Conservation (phyloP, 2,888 invertebrate species). For the Philereme vetulata region DNA sequence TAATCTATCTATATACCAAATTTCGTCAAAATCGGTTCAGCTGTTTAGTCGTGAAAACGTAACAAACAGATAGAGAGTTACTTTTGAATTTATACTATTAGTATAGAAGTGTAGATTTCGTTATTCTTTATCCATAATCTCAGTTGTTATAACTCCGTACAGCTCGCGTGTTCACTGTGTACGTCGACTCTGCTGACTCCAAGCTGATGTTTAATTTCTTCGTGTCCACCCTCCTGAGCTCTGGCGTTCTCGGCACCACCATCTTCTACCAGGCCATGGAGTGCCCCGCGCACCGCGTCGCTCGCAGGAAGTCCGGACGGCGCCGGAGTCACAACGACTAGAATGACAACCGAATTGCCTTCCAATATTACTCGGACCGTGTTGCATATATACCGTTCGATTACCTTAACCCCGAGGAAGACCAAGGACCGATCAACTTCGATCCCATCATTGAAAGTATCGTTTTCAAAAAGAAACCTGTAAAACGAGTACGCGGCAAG, state of each 20-base stretch:
- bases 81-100: too few relatives aligned
- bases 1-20: too few relatives aligned
- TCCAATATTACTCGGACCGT: slow-evolving; percentile 44
- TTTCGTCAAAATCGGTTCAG: too few relatives aligned
- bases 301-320: slow-evolving; percentile 29
- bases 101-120: too few relatives aligned
- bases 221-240: slow-evolving; percentile 88
- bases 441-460: slow-evolving; percentile 12
- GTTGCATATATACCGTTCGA: slow-evolving; percentile 37
- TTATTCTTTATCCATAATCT: not conserved
- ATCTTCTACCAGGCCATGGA: slow-evolving; percentile 81
- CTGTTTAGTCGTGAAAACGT: too few relatives aligned
- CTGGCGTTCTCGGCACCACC: slow-evolving; percentile 88
- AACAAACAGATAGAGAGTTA: too few relatives aligned
- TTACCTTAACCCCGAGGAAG: slow-evolving; percentile 18
- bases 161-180: slow-evolving; percentile 92
- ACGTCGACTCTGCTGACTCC: slow-evolving; percentile 89
- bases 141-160: slow-evolving; percentile 49
- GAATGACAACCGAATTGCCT: slow-evolving; percentile 46
- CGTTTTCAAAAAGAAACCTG: slow-evolving; percentile 18
- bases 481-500: slow-evolving; percentile 30
- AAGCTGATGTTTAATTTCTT: slow-evolving; percentile 89
- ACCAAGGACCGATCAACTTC: not conserved
- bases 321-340: slow-evolving; percentile 46
- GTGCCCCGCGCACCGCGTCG: slow-evolving; percentile 19